Evolutionary conservation across 2,888 invertebrate species (phyloP), one percentile per base, ranked within the genome.

Genomic region (Calliopum simillimum): DNA sequence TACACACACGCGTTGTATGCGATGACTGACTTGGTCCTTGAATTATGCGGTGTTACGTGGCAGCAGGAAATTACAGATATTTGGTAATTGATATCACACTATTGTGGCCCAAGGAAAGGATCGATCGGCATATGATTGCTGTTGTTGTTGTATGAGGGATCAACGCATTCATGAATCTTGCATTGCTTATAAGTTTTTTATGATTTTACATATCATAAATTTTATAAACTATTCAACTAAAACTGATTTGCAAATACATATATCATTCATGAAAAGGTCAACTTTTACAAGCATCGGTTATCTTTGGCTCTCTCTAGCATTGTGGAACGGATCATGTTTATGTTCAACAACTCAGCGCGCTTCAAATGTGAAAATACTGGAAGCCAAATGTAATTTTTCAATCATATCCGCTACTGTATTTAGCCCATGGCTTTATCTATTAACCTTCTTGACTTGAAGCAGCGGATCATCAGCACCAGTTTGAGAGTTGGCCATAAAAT

Each of bases 331-430:
- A 33, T 33, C 8, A 33, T 33, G 5, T 33, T 3, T 8, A 33
- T 4, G 8, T 33, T 33, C 1, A 33, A 33, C 8, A 6, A 33
- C 33, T 33, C 2, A 8, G 33, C n/a, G n/a, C n/a, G n/a, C n/a
- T n/a, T n/a, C 21, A 13, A 41, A 41, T 41, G 47, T n/a, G 16
- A 43, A 65, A 61, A 51, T 65, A 70, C 63, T 70, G 55, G 59
- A 72, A 72, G 64, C 72, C 69, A 74, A 76, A 74, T 76, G 73
- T 74, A 77, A 79, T 78, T 81, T 81, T 81, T 79, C 81, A 81
- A 81, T 81, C 80, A 81, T 79, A 71, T 51, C 77, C 76, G 81
- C 82, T 82, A 79, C 82, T 77, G 81, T 82, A 78, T 80, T 80
- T 76, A 76, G 77, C 74, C 63, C 68, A 64, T 1, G 44, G 11